Base-by-base conservation (phyloP, 1,140 invertebrate genomes). In the Drosophila nannoptera region DNA sequence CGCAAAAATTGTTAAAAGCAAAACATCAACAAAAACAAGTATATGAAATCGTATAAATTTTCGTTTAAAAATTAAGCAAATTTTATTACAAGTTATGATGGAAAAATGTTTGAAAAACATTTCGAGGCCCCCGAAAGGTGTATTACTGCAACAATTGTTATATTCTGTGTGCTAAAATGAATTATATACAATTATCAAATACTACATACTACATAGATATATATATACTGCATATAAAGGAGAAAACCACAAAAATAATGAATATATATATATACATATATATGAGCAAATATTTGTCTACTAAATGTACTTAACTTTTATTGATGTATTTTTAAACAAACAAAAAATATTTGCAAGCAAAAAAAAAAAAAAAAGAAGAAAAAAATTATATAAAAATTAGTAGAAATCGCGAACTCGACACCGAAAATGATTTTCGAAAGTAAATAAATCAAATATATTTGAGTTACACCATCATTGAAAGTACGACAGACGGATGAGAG, bases 401-500 rank as follows among this genome's bases (percentile, higher is more conserved):
- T 22, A n/a, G 2, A 46, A 48, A 7, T 12, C 11, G 16, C 45
- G 32, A 49, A 49, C 4, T 49, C 29, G 14, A 43, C 14, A 22
- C 43, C 16, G 31, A 60, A 67, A 61, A 54, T 40, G 22, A 32
- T 35, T 48, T 45, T 35, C 12, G 32, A 56, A 58, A 14, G 38
- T 45, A 43, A 43, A 9, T 49, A 55, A 61, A 48, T 22, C 1
- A 22, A 80, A 80, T 83, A 78, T 84, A 84, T 78, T 84, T 84
- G 70, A 84, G 84, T 84, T 84, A 84, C 80, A 84, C 80, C 80
- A 84, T 84, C 80, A 84, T 77, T 84, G 80, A 84, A 84, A 84
- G 43, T 63, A 68, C 61, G 42, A 22, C 22, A 22, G 22, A 22
- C 22, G 22, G 22, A 22, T 22, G 22, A 1, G 1, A 36, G 52